These are phyloP conservation scores for Chelon labrosus DNA, from an alignment of 2,797 vertebrate genomes.

Conservation along the genomic window DNA sequence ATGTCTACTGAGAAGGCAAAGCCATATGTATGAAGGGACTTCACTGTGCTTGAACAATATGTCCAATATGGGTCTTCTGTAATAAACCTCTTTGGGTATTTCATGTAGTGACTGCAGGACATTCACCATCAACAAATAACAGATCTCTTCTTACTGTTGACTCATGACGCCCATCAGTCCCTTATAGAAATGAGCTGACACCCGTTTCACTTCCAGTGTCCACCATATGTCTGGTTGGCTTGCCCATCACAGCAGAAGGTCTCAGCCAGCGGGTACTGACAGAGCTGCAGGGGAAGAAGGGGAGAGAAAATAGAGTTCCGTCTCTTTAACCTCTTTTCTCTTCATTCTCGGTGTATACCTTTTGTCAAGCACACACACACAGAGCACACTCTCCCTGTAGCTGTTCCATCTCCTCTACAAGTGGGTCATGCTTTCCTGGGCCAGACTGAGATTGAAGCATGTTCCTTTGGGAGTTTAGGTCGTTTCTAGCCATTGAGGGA, in stretches of 20 bases:
- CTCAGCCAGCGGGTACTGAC: constrained; percentile 58
- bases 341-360: constrained; percentile 1
- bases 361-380: neutral
- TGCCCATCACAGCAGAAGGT: constrained; percentile 74
- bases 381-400: neutral
- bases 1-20: neutral
- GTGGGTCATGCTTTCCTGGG: constrained; percentile 79
- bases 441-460: constrained; percentile 68
- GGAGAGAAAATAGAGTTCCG: constrained; percentile 50
- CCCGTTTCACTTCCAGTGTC: constrained; percentile 41
- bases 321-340: constrained; percentile 50
- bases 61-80: neutral
- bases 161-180: constrained; percentile 1
- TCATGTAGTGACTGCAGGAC: too few relatives aligned
- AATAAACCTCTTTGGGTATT: neutral
- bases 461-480: constrained; percentile 67
- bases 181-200: constrained; percentile 32
- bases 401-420: constrained; percentile 64
- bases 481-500: constrained; percentile 50
- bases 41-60: neutral
- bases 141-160: neutral
- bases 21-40: neutral
- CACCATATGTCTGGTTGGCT: constrained; percentile 82
- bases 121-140: neutral
- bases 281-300: constrained; percentile 56